phyloP scores from a whole-genome alignment of 2,113 vertebrate species.

The Phodopus roborovskii region DNA sequence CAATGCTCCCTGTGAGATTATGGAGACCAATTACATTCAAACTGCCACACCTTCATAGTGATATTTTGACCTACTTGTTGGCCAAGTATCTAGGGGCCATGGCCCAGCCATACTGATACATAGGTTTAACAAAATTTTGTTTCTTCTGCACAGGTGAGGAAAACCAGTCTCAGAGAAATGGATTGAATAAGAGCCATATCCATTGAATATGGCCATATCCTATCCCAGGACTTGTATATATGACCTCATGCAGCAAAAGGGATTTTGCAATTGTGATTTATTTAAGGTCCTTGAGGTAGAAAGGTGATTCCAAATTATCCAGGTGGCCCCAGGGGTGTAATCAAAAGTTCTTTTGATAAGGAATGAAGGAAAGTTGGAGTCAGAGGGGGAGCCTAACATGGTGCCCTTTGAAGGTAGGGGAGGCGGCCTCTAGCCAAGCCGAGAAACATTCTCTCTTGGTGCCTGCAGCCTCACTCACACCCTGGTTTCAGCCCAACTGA shows the following conservation, averaged over 20 bases:
- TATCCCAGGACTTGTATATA: neutral
- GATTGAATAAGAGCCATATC: neutral
- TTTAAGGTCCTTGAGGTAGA: neutral
- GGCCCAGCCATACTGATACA: neutral
- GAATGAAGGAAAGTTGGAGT: neutral
- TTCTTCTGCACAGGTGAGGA: neutral
- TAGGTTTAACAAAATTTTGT: neutral
- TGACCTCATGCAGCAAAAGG: neutral
- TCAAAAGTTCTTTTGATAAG: neutral
- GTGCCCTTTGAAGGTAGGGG: neutral
- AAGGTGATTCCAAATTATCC: neutral
- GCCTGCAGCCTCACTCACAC: neutral
- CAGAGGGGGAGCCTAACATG: neutral
- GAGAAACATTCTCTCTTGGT: neutral
- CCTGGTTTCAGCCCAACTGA: neutral
- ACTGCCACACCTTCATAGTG: neutral
- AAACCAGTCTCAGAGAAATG: neutral
- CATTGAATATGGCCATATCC: neutral
- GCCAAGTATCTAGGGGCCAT: neutral
- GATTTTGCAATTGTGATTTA: neutral
- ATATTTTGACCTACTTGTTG: neutral
- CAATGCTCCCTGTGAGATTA: neutral
- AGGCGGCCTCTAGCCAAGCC: neutral
- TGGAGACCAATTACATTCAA: neutral
- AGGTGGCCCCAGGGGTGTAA: too few species aligned